Percentiles rank a stretch among this genome's conserved stretches.
These are phyloP conservation scores for Cephonodes hylas DNA, from an alignment of 2,888 invertebrate genomes.

Conservation along the genomic window DNA sequence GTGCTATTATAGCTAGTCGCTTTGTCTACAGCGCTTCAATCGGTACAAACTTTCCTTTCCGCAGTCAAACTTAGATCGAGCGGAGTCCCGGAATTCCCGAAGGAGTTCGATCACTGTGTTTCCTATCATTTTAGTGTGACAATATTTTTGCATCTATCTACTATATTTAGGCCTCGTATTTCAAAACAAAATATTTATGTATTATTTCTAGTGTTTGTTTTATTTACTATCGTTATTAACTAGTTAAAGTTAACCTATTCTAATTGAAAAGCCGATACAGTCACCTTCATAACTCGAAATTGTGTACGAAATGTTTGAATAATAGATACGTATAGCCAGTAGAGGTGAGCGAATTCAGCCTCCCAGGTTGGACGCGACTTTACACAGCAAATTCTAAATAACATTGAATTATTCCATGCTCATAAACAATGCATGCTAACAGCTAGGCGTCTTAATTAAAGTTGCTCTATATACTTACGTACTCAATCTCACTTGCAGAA, in stretches of 20 bases:
- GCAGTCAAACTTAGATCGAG: constrained; percentile 75
- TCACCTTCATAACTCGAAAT: background rate
- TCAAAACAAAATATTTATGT: too few species aligned
- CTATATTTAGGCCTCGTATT: background rate
- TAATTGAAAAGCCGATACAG: too few species aligned
- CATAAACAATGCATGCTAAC: constrained; percentile 73
- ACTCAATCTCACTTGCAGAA: constrained; percentile 76
- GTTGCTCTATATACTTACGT: constrained; percentile 75
- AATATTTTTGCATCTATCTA: background rate
- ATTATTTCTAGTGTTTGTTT: too few species aligned
- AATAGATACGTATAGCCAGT: background rate
- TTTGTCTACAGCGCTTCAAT: constrained; percentile 67
- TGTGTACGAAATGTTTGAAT: background rate
- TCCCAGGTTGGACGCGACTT: constrained; percentile 16
- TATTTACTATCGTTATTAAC: too few species aligned
- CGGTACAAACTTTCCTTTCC: constrained; percentile 74
- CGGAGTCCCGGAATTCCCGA: constrained; percentile 45
- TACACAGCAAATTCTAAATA: constrained; percentile 46
- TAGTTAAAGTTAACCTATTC: too few species aligned
- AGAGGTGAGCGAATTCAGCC: background rate
- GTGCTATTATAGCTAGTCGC: constrained; percentile 53
- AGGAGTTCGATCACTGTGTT: constrained; percentile 35
- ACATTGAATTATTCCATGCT: constrained; percentile 57
- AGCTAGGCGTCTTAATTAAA: constrained; percentile 71
- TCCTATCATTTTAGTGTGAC: constrained; percentile 42